Conservation (phyloP, 2,113 vertebrate species). For the Catharus bicknelli region DNA sequence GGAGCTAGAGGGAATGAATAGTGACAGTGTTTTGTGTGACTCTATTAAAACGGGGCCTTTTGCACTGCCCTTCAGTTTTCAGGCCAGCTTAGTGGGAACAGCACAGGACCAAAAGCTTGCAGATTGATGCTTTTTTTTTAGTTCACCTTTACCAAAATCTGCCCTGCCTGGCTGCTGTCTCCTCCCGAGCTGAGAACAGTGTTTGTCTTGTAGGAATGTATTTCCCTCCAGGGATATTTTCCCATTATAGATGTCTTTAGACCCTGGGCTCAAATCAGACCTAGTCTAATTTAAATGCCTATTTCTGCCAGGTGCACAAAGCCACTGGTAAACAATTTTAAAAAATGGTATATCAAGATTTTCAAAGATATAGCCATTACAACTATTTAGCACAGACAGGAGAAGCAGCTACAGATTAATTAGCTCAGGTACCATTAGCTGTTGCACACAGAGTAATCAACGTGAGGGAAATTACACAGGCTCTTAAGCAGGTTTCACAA, state of each 20-base stretch:
- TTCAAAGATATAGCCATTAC: neutral
- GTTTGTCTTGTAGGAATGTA: neutral
- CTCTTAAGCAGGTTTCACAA: slow-evolving; percentile 53
- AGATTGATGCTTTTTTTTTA: neutral
- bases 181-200: neutral
- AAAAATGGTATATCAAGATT: neutral
- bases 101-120: neutral
- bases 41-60: neutral
- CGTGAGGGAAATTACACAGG: slow-evolving; percentile 52
- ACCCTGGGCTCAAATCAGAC: neutral
- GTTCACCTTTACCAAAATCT: neutral
- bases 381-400: neutral
- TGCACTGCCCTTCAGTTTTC: neutral
- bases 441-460: slow-evolving; percentile 44
- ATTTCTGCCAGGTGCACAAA: neutral
- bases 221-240: neutral
- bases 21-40: neutral
- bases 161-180: neutral
- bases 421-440: slow-evolving; percentile 23
- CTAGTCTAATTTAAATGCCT: neutral
- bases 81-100: neutral
- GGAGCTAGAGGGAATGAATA: neutral
- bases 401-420: slow-evolving; percentile 32
- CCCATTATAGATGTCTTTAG: neutral
- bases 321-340: neutral